Conservation (phyloP, 2,113 vertebrate genomes). For the Cynopterus brachyotis region DNA sequence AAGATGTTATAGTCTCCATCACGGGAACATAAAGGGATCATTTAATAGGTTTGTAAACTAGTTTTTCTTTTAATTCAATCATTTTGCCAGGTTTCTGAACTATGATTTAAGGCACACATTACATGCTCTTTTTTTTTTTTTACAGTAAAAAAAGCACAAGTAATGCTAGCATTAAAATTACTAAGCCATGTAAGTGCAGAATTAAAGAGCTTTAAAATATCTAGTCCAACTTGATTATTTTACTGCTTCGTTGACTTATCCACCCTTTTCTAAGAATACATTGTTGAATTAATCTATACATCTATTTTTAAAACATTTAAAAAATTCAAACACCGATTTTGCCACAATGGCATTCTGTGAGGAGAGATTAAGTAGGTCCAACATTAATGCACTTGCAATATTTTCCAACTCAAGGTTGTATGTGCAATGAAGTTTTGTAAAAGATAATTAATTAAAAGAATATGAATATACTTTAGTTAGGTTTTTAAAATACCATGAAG, state of each 20-base stretch:
- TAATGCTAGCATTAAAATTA: background rate
- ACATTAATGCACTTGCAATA: background rate
- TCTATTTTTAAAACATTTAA: background rate
- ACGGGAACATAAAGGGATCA: background rate
- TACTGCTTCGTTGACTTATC: background rate
- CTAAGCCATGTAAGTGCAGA: background rate
- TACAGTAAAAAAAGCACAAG: background rate
- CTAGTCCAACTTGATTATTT: background rate
- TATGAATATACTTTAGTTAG: background rate
- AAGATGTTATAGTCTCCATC: background rate
- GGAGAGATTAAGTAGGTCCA: background rate
- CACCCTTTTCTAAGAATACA: background rate
- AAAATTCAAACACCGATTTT: constrained; percentile 7
- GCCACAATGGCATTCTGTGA: background rate
- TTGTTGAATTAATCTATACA: constrained; percentile 1
- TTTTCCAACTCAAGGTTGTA: constrained; percentile 18
- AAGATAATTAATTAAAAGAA: background rate
- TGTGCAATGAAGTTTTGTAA: background rate
- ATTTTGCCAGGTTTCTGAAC: background rate
- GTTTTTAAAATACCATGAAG: constrained; percentile 18
- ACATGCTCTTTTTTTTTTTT: background rate
- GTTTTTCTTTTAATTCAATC: background rate
- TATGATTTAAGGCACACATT: background rate
- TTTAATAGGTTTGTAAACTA: background rate
- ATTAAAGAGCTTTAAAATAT: constrained; percentile 16